Conservation (phyloP, 2,113 vertebrate genomes). For the Plotosus lineatus region DNA sequence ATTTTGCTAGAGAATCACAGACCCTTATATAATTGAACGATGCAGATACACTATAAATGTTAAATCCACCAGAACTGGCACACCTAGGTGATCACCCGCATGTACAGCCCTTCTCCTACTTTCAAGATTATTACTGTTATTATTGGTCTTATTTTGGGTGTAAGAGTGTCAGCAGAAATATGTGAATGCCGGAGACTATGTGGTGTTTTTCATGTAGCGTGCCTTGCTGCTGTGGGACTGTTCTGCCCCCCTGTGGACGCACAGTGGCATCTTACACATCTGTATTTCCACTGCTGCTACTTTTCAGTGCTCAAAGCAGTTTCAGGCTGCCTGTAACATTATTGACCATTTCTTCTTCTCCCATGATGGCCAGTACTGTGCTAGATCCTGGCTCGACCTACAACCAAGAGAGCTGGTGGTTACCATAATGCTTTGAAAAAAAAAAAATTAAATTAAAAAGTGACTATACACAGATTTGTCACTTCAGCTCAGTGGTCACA, state of each 20-base stretch:
- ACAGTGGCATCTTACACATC: slow-evolving; percentile 51
- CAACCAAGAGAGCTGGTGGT: slow-evolving; percentile 11
- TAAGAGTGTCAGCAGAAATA: slow-evolving; percentile 44
- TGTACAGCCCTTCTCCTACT: slow-evolving; percentile 39
- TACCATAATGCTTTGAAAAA: background rate
- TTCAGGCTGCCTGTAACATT: slow-evolving; percentile 81
- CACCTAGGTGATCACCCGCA: slow-evolving; percentile 28
- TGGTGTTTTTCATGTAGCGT: slow-evolving; percentile 51
- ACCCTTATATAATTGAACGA: slow-evolving; percentile 18
- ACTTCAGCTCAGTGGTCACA: background rate
- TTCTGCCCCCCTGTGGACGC: slow-evolving; percentile 64
- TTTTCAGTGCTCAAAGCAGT: slow-evolving; percentile 66
- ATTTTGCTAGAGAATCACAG: slow-evolving; percentile 4
- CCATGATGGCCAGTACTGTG: slow-evolving; percentile 79
- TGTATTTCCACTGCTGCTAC: slow-evolving; percentile 33
- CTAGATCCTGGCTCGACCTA: slow-evolving; percentile 79
- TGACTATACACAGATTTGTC: background rate
- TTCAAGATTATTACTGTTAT: slow-evolving; percentile 16
- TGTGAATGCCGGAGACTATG: slow-evolving; percentile 35
- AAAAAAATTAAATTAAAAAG: background rate
- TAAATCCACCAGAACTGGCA: slow-evolving; percentile 7
- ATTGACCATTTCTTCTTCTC: slow-evolving; percentile 80
- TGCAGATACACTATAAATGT: slow-evolving; percentile 26
- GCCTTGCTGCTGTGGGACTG: slow-evolving; percentile 57
- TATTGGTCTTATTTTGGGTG: slow-evolving; percentile 7